phyloP scores from a whole-genome alignment of 2,797 vertebrate genomes.

The Falco novaeseelandiae region DNA sequence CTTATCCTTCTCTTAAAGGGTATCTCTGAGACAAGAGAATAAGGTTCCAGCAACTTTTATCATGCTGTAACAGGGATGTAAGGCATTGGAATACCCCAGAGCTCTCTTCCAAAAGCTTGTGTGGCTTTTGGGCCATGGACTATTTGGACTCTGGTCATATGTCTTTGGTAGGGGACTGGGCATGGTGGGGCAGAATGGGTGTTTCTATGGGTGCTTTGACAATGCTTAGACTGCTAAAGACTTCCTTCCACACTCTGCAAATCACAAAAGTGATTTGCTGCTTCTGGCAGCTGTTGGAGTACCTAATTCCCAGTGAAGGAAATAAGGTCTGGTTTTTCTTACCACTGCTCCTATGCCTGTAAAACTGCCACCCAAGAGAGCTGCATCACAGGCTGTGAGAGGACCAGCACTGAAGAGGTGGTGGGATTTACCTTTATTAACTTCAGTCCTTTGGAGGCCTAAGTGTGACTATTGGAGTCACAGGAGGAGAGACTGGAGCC shows the following conservation, averaged over 20 bases:
- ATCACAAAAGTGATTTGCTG: neutral
- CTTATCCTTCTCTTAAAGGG: neutral
- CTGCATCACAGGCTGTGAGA: neutral
- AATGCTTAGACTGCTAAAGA: neutral
- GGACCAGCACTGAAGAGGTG: neutral
- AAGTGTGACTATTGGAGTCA: neutral
- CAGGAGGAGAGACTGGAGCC: neutral
- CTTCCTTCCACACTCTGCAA: neutral
- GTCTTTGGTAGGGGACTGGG: neutral
- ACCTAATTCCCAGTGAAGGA: neutral
- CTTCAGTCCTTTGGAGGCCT: neutral
- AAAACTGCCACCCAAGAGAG: neutral
- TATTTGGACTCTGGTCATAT: neutral
- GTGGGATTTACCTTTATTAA: neutral
- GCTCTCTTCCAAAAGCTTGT: neutral
- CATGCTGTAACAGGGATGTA: neutral
- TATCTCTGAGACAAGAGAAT: neutral
- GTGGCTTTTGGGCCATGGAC: neutral
- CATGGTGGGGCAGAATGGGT: neutral
- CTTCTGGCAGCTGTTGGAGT: neutral
- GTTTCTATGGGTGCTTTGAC: neutral
- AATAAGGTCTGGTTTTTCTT: neutral
- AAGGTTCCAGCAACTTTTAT: neutral
- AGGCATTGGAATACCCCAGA: neutral
- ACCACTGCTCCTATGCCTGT: neutral